Evolutionary conservation across 2,113 vertebrate species (phyloP).

Genomic region (Podocnemis expansa): DNA sequence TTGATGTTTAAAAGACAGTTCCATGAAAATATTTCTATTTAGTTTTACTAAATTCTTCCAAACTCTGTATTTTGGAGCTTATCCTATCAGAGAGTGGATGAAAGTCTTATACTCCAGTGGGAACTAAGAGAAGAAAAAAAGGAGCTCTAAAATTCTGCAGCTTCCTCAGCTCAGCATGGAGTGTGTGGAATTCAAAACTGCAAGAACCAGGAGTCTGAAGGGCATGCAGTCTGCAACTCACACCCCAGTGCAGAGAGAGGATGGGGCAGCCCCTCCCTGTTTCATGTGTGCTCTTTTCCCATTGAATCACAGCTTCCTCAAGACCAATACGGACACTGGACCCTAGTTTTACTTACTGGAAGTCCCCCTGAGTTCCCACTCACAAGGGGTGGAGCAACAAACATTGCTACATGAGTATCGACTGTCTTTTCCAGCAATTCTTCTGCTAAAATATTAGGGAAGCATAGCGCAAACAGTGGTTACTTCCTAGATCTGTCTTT

Average conservation of each 20-base stretch:
- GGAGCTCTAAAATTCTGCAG: background rate
- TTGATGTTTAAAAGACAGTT: background rate
- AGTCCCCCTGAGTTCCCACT: background rate
- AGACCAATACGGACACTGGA: background rate
- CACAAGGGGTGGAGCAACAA: background rate
- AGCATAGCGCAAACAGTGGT: background rate
- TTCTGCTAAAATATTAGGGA: background rate
- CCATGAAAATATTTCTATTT: background rate
- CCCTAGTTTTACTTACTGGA: background rate
- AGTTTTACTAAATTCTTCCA: background rate
- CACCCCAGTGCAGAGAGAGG: background rate
- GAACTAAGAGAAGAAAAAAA: background rate
- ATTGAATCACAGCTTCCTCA: background rate
- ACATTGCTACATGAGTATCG: background rate
- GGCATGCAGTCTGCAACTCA: background rate
- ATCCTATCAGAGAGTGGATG: background rate
- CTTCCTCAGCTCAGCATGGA: background rate
- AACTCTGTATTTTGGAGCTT: background rate
- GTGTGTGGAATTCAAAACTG: background rate
- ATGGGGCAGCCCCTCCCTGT: background rate
- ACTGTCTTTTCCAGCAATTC: background rate
- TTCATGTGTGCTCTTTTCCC: background rate
- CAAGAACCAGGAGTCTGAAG: background rate
- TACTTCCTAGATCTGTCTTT: background rate
- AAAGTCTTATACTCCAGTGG: background rate